These are phyloP conservation scores for Willisornis vidua DNA, from an alignment of 2,113 vertebrate genomes.

Conservation along the genomic window DNA sequence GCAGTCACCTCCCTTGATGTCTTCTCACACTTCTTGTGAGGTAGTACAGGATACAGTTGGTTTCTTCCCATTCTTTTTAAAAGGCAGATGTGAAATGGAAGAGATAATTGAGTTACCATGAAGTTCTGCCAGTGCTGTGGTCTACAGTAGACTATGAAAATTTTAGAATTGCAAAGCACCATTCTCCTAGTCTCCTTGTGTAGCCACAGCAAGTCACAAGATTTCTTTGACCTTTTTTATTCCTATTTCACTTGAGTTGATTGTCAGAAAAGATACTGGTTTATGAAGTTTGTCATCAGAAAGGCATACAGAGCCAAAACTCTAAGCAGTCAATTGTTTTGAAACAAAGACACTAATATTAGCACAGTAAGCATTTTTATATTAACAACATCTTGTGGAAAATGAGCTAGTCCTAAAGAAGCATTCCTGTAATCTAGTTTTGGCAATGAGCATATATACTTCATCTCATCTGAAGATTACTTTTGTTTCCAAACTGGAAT, in stretches of 20 bases:
- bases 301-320: not conserved
- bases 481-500: not conserved
- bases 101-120: not conserved
- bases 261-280: not conserved
- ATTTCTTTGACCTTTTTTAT: not conserved
- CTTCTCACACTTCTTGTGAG: not conserved
- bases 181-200: not conserved
- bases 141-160: not conserved
- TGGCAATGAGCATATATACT: not conserved
- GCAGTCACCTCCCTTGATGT: not conserved
- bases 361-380: not conserved
- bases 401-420: not conserved
- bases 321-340: not conserved
- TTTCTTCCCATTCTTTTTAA: not conserved
- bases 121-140: not conserved
- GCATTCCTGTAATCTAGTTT: not conserved
- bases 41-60: not conserved
- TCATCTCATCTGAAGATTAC: not conserved
- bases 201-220: not conserved
- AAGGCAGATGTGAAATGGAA: not conserved
- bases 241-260: not conserved
- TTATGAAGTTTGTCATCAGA: not conserved
- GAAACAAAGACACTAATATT: not conserved
- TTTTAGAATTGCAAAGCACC: not conserved
- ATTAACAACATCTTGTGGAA: not conserved